Base-by-base conservation (phyloP, 2,797 vertebrate species). In the Cyclura pinguis region DNA sequence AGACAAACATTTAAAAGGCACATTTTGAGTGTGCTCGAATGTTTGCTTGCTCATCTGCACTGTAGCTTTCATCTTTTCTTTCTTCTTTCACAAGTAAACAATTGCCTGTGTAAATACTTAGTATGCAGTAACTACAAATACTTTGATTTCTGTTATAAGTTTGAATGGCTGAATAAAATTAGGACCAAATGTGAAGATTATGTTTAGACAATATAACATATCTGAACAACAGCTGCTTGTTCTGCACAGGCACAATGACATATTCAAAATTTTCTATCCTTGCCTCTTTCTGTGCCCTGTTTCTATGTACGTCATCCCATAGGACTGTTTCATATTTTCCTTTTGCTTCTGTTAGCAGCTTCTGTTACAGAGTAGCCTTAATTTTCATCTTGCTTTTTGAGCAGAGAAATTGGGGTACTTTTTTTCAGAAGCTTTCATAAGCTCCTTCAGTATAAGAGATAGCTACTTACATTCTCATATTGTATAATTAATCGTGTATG, bases 61-160 rank as follows among this genome's bases (percentile, higher is more conserved):
- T 59, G 64, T 47, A 89, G 18, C 80, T 90, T 89, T 92, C 52
- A 86, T 83, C 78, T 83, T 78, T 91, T 69, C 27, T 81, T 69
- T 57, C 27, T 1, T 2, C 57, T 73, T 83, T 67, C 18, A 1
- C 4, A 9, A 6, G 8, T 76, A 84, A 80, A 82, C 69, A 29
- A 22, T 77, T 80, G 18, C 52, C 67, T 69, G 2, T 69, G 64
- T 29, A 27, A 69, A 69, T 29, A 69, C 42, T 67, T 62, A 42
- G 47, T 47, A 12, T 57, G 20, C 47, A 88, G 14, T 55, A 35
- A 27, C 32, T 55, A 38, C 62, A 73, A 69, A 69, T 77, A 35
- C 7, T 85, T 80, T 77, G 74, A 73, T 69, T 87, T 80, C 24
- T 81, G 7, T 59, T 18, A 78, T 16, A 57, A 10, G 9, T 80